Evolutionary conservation across 2,797 vertebrate species (phyloP), one percentile per base, ranked within the genome.

Genomic region (Clarias pachynema): DNA sequence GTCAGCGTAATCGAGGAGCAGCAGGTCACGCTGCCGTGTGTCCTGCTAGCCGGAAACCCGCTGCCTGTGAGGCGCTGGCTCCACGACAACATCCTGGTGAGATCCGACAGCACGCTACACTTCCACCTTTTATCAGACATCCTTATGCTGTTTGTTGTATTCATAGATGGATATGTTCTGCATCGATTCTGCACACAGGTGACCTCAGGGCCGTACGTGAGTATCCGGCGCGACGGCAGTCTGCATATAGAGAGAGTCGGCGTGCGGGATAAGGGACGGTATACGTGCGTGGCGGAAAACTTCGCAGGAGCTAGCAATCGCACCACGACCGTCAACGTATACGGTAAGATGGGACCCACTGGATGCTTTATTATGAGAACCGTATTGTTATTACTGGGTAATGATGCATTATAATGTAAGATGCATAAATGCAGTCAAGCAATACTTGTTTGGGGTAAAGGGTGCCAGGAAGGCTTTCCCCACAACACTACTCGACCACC

Each of bases 21-120:
- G 91, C 97, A 96, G 89, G 88, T 99, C 79, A 98, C 96, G 80
- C 93, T 99, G 88, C 96, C 98, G 0, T 99, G 98, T 84, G 92
- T 97, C 66, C 88, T 99, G 0, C 89, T 99, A 85, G 96, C 97
- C 89, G 98, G 98, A 77, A 98, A 98, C 91, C 98, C 98, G 0
- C 94, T 99, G 83, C 98, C 98, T 72, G 95, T 97, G 57, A 96
- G 97, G 84, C 96, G 94, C 26, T 99, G 98, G 98, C 94, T 97
- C 44, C 98, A 97, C 91, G 96, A 97, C 90, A 94, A 94, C 34
- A 94, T 96, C 86, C 89, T 96, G 96, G 98, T 99, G 93, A 96
- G 96, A 56, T 60, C 56, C 24, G 16, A 49, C 16, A 29, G 22
- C 3, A 12, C 5, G 29, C 16, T 12, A 14, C 3, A 5, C 9